These are phyloP conservation scores for Sturnira hondurensis DNA, from an alignment of 2,113 vertebrate species.

Conservation along the genomic window DNA sequence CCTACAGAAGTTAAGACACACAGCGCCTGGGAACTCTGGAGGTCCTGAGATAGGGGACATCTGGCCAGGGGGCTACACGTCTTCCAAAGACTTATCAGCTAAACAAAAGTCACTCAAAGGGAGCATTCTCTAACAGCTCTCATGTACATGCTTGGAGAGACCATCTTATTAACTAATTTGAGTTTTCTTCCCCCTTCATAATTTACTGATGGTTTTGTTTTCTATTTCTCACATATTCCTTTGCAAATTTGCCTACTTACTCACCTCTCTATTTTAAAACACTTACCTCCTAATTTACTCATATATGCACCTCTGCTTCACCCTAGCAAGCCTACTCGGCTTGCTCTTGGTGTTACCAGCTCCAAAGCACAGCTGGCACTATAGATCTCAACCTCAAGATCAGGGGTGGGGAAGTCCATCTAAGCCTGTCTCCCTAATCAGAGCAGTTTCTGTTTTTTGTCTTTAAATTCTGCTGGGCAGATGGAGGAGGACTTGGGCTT, in stretches of 20 bases:
- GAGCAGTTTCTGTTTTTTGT: conserved; percentile 27
- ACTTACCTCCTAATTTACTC: conserved; percentile 72
- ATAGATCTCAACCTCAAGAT: conserved; percentile 29
- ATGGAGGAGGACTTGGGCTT: conserved; percentile 41
- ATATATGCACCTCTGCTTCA: conserved; percentile 72
- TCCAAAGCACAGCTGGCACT: conserved; percentile 63
- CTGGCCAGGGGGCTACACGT: background rate
- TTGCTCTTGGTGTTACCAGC: conserved; percentile 50
- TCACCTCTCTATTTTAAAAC: conserved; percentile 41
- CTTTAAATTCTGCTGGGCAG: conserved; percentile 56
- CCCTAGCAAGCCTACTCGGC: conserved; percentile 41
- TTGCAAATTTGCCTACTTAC: conserved; percentile 37
- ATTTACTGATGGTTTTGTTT: conserved; percentile 35
- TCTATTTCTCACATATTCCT: background rate
- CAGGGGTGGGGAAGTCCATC: conserved; percentile 37
- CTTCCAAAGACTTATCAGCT: conserved; percentile 11
- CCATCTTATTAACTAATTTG: background rate
- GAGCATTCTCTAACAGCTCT: background rate
- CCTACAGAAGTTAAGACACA: background rate
- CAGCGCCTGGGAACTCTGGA: background rate
- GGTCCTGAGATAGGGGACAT: background rate
- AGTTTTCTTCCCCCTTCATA: background rate
- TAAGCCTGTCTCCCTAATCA: conserved; percentile 55
- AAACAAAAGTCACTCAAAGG: background rate
- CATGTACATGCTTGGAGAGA: background rate